Evolutionary conservation across 2,797 vertebrate genomes (phyloP).

Genomic region (Gymnothorax reevesii): DNA sequence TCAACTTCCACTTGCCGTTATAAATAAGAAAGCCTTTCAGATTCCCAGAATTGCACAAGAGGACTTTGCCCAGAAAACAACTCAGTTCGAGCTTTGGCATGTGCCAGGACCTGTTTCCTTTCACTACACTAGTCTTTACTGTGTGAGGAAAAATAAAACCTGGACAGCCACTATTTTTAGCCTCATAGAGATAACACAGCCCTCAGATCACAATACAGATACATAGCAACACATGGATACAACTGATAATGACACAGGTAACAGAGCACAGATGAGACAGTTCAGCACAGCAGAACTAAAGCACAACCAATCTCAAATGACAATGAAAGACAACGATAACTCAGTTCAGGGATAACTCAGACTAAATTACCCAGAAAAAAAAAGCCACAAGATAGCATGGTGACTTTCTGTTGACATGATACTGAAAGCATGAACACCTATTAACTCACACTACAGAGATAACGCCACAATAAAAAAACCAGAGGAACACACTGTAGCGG

Average conservation of each 20-base stretch:
- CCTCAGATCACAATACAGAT: background rate
- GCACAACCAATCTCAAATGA: background rate
- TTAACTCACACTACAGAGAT: background rate
- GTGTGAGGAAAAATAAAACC: background rate
- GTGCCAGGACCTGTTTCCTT: slow-evolving; percentile 9
- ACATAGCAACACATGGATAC: background rate
- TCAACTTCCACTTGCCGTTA: background rate
- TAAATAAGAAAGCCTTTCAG: too few species aligned
- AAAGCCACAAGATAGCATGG: background rate
- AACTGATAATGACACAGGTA: background rate
- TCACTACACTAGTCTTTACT: background rate
- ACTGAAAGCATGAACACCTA: background rate
- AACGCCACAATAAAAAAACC: slow-evolving; percentile 3
- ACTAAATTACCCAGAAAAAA: background rate
- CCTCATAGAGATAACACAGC: background rate
- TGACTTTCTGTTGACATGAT: background rate
- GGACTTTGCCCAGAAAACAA: slow-evolving; percentile 12
- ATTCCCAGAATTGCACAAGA: slow-evolving; percentile 1
- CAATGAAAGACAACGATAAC: background rate
- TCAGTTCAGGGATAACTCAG: background rate
- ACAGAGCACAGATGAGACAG: background rate
- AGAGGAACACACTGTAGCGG: background rate
- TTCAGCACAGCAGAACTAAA: background rate
- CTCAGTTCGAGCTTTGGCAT: slow-evolving; percentile 1
- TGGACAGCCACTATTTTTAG: slow-evolving; percentile 2